These are phyloP conservation scores for Dendrocincla tyrannina DNA, from an alignment of 2,797 vertebrate genomes.

Conservation along the genomic window DNA sequence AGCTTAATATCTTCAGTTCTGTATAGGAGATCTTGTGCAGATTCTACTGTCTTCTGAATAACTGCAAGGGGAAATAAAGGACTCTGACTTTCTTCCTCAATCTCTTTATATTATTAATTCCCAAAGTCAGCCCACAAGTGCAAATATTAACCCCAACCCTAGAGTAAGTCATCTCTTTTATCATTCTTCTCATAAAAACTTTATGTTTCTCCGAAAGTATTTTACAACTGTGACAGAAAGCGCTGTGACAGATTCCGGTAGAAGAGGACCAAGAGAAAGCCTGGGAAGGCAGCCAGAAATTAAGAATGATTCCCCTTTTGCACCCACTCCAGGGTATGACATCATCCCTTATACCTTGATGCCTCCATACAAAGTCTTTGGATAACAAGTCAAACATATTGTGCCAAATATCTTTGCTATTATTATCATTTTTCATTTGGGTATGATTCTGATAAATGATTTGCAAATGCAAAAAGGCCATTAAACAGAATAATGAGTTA, in stretches of 20 bases:
- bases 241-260: slow-evolving; percentile 75
- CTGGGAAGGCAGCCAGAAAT: slow-evolving; percentile 78
- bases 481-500: slow-evolving; percentile 68
- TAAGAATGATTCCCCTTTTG: slow-evolving; percentile 66
- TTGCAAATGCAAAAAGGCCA: slow-evolving; percentile 65
- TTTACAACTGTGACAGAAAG: slow-evolving; percentile 80
- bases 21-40: not conserved
- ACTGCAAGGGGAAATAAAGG: slow-evolving; percentile 38
- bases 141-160: slow-evolving; percentile 72
- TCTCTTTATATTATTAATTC: slow-evolving; percentile 52
- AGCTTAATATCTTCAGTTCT: not conserved
- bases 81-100: slow-evolving; percentile 24
- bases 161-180: slow-evolving; percentile 71
- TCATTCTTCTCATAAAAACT: slow-evolving; percentile 80
- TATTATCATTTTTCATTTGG: slow-evolving; percentile 65
- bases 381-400: slow-evolving; percentile 56
- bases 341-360: slow-evolving; percentile 68
- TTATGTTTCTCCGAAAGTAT: slow-evolving; percentile 80
- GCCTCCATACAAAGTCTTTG: slow-evolving; percentile 37
- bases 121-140: slow-evolving; percentile 50
- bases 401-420: slow-evolving; percentile 67
- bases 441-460: slow-evolving; percentile 70
- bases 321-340: slow-evolving; percentile 70
- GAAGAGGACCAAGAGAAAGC: slow-evolving; percentile 63
- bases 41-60: not conserved